Conservation (phyloP, 2,797 vertebrate genomes). For the Eulemur rubriventer region DNA sequence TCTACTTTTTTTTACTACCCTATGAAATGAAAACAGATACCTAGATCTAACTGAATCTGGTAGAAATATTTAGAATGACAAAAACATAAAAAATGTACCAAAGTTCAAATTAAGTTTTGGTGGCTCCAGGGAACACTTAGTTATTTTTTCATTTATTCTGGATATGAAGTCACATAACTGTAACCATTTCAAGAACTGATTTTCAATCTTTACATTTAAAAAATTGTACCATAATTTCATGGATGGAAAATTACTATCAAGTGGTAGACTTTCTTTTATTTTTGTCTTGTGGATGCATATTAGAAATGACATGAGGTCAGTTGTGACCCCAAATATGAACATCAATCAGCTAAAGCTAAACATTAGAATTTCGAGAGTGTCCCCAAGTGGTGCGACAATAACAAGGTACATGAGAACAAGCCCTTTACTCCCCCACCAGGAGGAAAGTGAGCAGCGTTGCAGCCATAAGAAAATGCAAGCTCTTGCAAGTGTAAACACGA, state of each 20-base stretch:
- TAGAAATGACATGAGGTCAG: background rate
- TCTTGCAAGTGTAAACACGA: background rate
- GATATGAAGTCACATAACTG: background rate
- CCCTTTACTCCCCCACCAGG: accelerated
- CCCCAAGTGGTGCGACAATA: background rate
- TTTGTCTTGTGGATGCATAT: background rate
- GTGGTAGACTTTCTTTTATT: background rate
- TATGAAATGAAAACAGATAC: background rate
- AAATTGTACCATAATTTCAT: background rate
- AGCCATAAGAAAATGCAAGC: background rate
- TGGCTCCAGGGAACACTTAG: background rate
- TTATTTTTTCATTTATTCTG: background rate
- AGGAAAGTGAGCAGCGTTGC: background rate
- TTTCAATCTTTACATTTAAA: background rate
- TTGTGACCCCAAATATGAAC: background rate
- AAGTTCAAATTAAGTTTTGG: background rate
- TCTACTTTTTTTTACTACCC: background rate
- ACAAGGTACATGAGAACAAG: background rate
- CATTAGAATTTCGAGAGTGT: background rate
- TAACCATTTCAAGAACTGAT: background rate
- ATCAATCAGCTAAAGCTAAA: background rate
- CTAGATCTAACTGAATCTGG: background rate
- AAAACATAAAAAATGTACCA: background rate
- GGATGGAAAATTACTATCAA: background rate
- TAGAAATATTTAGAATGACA: background rate